Percentiles rank a stretch among this genome's conserved stretches.
These are phyloP conservation scores for Artibeus jamaicensis DNA, from an alignment of 2,797 vertebrate species.

Conservation along the genomic window DNA sequence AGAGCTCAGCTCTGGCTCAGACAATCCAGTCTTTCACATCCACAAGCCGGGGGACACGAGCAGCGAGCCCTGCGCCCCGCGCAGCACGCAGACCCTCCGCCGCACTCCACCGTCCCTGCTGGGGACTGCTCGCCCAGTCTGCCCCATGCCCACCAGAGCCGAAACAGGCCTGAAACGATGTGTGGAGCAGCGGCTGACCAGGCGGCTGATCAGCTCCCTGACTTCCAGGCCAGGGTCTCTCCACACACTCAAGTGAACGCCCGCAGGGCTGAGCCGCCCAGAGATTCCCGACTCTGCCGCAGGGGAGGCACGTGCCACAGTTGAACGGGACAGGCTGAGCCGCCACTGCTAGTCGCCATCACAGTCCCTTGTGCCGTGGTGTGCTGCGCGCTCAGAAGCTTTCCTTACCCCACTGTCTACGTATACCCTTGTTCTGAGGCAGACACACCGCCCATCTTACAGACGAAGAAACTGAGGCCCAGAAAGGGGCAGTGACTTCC, in stretches of 20 bases:
- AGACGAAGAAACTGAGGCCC: neutral
- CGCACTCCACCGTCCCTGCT: neutral
- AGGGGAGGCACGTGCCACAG: neutral
- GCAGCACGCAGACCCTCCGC: neutral
- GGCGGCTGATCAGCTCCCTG: neutral
- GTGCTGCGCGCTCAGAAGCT: neutral
- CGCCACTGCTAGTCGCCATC: accelerated
- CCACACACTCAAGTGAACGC: neutral
- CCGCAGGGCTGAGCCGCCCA: accelerated
- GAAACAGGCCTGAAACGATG: neutral
- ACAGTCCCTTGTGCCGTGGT: accelerated
- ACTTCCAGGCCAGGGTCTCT: neutral
- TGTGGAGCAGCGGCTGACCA: accelerated
- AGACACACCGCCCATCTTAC: neutral
- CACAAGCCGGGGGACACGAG: neutral
- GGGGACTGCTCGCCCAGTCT: neutral
- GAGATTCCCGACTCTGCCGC: neutral
- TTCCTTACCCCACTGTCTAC: neutral
- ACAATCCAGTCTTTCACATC: neutral
- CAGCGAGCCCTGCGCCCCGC: accelerated
- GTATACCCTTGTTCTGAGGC: too few species aligned
- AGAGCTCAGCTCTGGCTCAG: neutral
- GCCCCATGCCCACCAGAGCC: too few species aligned
- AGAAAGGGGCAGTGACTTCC: neutral
- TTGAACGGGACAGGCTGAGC: neutral